These are phyloP conservation scores for Isichthys henryi DNA, from an alignment of 2,113 vertebrate genomes.

Conservation along the genomic window DNA sequence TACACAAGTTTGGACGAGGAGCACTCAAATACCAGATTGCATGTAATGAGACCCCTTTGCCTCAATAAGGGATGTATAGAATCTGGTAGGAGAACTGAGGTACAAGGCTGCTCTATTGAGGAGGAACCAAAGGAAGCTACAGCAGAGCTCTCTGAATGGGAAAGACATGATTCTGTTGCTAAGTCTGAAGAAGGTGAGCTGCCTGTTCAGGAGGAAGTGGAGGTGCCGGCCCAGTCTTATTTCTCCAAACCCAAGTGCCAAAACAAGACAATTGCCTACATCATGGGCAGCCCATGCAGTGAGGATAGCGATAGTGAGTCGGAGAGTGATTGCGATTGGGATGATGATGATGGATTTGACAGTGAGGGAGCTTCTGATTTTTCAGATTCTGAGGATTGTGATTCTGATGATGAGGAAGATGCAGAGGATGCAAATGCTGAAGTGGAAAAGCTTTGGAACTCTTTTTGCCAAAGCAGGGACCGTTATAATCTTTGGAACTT, in stretches of 20 bases:
- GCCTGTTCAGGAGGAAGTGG: not conserved
- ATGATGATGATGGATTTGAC: slow-evolving; percentile 70
- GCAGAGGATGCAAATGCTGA: slow-evolving; percentile 48
- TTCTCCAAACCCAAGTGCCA: slow-evolving; percentile 55
- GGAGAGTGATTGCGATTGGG: slow-evolving; percentile 48
- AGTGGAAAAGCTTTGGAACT: slow-evolving; percentile 67
- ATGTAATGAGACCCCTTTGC: not conserved
- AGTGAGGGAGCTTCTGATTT: slow-evolving; percentile 64
- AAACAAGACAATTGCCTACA: slow-evolving; percentile 85
- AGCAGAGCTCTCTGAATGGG: not conserved
- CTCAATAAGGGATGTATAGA: not conserved
- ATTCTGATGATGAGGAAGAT: slow-evolving; percentile 24
- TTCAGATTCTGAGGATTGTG: slow-evolving; percentile 53
- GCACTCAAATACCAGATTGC: slow-evolving; percentile 37
- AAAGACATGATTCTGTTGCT: not conserved
- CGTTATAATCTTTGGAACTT: slow-evolving; percentile 84
- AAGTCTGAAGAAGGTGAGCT: not conserved
- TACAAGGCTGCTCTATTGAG: not conserved
- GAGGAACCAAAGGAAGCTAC: not conserved
- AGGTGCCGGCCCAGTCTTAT: accelerated
- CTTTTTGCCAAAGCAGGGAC: slow-evolving; percentile 65
- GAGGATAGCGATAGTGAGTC: slow-evolving; percentile 57
- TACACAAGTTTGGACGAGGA: slow-evolving; percentile 88
- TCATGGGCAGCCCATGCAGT: slow-evolving; percentile 75
- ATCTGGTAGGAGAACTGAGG: slow-evolving; percentile 14